Percentiles rank a stretch among this genome's conserved stretches.
These are phyloP conservation scores for Ceyx margarethae DNA, from an alignment of 2,113 vertebrate species.

Conservation along the genomic window DNA sequence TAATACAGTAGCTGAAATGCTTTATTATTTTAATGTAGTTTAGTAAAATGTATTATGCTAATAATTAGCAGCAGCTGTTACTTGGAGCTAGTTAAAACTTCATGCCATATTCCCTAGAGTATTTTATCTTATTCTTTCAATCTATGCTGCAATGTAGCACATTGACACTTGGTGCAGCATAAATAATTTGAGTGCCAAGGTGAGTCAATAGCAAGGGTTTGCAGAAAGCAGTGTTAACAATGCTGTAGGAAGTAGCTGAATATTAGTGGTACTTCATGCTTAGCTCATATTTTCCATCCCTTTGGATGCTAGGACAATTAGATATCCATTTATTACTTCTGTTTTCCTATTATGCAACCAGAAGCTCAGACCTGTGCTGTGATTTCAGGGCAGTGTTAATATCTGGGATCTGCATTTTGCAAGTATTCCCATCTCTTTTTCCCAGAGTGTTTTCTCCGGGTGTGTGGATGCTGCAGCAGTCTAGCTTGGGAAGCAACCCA, in stretches of 20 bases:
- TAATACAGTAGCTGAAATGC: background rate
- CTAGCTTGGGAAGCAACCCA: background rate
- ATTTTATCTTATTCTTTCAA: background rate
- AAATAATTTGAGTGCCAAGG: background rate
- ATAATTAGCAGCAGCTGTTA: background rate
- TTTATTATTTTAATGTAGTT: conserved; percentile 6
- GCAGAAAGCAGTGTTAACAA: background rate
- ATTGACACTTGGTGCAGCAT: background rate
- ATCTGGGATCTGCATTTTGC: background rate
- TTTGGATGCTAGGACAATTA: background rate
- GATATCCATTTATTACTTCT: background rate
- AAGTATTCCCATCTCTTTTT: background rate
- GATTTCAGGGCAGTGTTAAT: background rate
- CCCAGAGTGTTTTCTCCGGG: background rate
- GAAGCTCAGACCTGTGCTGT: background rate
- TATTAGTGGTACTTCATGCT: background rate
- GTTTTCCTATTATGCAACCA: background rate
- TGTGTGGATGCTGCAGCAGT: background rate
- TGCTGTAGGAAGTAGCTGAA: background rate
- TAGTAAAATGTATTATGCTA: background rate
- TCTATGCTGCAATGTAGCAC: background rate
- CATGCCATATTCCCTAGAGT: background rate
- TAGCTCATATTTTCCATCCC: background rate
- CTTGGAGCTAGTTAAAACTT: conserved; percentile 1
- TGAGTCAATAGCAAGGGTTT: background rate